phyloP scores from a whole-genome alignment of 2,797 vertebrate species.

The Lagodon rhomboides region DNA sequence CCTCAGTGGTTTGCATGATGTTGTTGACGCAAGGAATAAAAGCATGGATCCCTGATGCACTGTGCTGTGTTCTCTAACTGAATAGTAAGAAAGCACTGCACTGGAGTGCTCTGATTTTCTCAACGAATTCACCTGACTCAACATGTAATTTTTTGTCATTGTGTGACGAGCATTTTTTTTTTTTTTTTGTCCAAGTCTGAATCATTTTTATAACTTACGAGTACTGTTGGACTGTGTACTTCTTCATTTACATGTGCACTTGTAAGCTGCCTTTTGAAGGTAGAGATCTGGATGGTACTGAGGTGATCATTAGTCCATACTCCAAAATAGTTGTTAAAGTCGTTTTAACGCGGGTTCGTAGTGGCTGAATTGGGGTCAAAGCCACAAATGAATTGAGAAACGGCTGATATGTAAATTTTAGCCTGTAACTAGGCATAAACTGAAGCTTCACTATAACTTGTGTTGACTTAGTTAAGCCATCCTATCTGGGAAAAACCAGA shows the following conservation, averaged over 20 bases:
- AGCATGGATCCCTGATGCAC: background rate
- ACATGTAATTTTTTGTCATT: background rate
- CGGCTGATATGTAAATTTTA: conserved; percentile 37
- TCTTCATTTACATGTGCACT: background rate
- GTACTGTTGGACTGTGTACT: background rate
- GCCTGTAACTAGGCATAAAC: conserved; percentile 49
- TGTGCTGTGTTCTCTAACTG: background rate
- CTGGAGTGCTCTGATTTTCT: background rate
- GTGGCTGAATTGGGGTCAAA: conserved; percentile 16
- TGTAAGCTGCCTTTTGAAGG: background rate
- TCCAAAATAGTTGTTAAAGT: conserved; percentile 1
- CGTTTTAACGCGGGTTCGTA: background rate
- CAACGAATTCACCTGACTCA: background rate
- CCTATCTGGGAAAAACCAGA: conserved; percentile 56
- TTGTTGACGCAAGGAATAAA: background rate
- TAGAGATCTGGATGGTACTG: background rate
- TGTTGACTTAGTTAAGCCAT: conserved; percentile 61
- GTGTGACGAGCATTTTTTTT: background rate
- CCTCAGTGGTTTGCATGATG: background rate
- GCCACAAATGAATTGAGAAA: conserved; percentile 35
- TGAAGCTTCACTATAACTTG: conserved; percentile 31
- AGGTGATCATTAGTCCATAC: background rate
- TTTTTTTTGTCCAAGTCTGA: background rate
- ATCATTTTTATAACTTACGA: background rate
- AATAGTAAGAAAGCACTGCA: background rate